phyloP scores from a whole-genome alignment of 2,797 vertebrate genomes.

The Scleropages formosus region DNA sequence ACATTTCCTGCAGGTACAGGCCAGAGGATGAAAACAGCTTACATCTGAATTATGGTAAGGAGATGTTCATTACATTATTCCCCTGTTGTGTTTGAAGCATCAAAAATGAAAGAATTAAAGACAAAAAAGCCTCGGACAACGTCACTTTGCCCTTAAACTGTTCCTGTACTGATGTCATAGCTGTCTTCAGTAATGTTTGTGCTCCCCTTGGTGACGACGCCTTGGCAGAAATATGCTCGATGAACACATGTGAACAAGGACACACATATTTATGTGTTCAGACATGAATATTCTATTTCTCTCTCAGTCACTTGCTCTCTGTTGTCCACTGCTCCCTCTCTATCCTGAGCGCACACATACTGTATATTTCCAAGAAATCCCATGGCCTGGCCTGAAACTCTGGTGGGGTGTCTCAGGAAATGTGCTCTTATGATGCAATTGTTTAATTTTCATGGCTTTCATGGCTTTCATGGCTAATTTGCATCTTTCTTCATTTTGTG shows the following conservation, averaged over 20 bases:
- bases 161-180: neutral
- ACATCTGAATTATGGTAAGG: slow-evolving; percentile 86
- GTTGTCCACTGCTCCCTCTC: neutral
- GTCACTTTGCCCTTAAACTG: neutral
- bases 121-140: neutral
- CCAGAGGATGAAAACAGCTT: slow-evolving; percentile 81
- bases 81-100: neutral
- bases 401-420: neutral
- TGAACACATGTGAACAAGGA: neutral
- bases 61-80: slow-evolving; percentile 36
- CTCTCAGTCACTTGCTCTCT: neutral
- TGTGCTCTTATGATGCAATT: neutral
- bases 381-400: neutral
- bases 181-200: neutral
- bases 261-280: neutral
- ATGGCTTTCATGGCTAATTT: too few relatives aligned
- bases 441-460: neutral
- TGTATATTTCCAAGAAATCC: neutral
- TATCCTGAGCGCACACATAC: neutral
- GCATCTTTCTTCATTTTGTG: neutral
- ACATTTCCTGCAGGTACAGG: slow-evolving; percentile 81
- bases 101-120: neutral
- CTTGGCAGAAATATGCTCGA: neutral
- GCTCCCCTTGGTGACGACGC: neutral
- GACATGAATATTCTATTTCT: neutral